Evolutionary conservation across 2,113 vertebrate genomes (phyloP).

Genomic region (Misgurnus mizolepis): DNA sequence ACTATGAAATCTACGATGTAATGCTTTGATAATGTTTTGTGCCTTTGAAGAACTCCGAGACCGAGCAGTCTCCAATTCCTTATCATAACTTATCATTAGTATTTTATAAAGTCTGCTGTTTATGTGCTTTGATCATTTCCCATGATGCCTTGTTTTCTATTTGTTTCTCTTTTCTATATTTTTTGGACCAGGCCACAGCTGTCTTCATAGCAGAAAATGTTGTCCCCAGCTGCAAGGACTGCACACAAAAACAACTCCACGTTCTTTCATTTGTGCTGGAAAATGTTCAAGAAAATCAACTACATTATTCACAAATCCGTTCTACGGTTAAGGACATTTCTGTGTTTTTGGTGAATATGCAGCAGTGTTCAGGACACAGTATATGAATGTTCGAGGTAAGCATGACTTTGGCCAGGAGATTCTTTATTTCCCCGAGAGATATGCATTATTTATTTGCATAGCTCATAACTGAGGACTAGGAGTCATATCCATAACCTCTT

Average conservation of each 20-base stretch:
- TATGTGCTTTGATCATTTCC: constrained; percentile 49
- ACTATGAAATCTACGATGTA: too few species aligned
- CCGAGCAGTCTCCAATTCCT: background rate
- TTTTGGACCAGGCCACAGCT: constrained; percentile 24
- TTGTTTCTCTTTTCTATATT: constrained; percentile 15
- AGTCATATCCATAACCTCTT: constrained; percentile 11
- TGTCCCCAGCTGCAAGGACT: constrained; percentile 12
- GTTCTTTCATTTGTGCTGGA: background rate
- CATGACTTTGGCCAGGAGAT: background rate
- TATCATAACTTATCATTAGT: constrained; percentile 11
- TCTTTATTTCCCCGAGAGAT: background rate
- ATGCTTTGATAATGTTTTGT: background rate
- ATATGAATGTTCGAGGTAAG: background rate
- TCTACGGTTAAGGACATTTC: constrained; percentile 1
- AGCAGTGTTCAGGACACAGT: background rate
- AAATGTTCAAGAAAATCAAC: constrained; percentile 7
- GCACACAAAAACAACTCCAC: background rate
- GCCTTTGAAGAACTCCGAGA: background rate
- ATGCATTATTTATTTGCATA: constrained; percentile 22
- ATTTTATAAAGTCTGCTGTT: constrained; percentile 9
- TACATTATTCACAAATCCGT: constrained; percentile 1
- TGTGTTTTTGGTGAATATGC: background rate
- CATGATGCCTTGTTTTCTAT: constrained; percentile 33
- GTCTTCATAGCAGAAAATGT: background rate
- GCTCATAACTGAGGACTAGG: background rate